These are phyloP conservation scores for Zoanthus sansibaricus DNA, from an alignment of 92 coral and sea anemone species.

Conservation along the genomic window DNA sequence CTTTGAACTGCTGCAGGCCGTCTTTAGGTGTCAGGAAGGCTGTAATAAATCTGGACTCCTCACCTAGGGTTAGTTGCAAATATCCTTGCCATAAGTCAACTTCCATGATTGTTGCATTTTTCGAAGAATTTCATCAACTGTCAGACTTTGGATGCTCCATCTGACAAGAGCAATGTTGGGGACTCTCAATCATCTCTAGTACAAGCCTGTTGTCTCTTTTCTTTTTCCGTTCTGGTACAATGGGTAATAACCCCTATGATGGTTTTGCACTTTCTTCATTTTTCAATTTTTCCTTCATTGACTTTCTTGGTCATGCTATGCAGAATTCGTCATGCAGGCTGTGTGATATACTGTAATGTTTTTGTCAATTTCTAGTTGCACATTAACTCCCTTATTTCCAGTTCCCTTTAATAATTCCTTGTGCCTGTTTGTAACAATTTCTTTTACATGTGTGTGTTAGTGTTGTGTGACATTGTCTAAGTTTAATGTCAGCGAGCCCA, in stretches of 20 bases:
- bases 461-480: not conserved
- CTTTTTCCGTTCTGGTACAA: slow-evolving; percentile 61
- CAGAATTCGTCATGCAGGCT: slow-evolving; percentile 11
- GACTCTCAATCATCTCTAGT: slow-evolving; percentile 47
- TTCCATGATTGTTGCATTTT: slow-evolving; percentile 64
- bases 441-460: not conserved
- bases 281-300: not conserved
- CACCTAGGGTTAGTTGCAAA: slow-evolving; percentile 56
- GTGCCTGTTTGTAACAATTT: slow-evolving; percentile 20
- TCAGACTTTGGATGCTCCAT: slow-evolving; percentile 62
- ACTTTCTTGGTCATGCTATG: not conserved
- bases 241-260: not conserved
- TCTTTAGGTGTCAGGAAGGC: slow-evolving; percentile 49
- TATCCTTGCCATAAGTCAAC: slow-evolving; percentile 62
- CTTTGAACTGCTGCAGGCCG: slow-evolving; percentile 45
- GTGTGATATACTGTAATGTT: slow-evolving; percentile 46
- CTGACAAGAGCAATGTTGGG: slow-evolving; percentile 59
- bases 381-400: slow-evolving; percentile 50
- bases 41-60: slow-evolving; percentile 66
- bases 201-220: slow-evolving; percentile 58
- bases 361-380: slow-evolving; percentile 57
- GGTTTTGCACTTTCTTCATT: not conserved
- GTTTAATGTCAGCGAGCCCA: slow-evolving; percentile 46
- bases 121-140: slow-evolving; percentile 62
- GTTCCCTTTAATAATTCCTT: slow-evolving; percentile 53